Evolutionary conservation across 2,797 vertebrate species (phyloP).

Genomic region (Sebastes melanostomus): DNA sequence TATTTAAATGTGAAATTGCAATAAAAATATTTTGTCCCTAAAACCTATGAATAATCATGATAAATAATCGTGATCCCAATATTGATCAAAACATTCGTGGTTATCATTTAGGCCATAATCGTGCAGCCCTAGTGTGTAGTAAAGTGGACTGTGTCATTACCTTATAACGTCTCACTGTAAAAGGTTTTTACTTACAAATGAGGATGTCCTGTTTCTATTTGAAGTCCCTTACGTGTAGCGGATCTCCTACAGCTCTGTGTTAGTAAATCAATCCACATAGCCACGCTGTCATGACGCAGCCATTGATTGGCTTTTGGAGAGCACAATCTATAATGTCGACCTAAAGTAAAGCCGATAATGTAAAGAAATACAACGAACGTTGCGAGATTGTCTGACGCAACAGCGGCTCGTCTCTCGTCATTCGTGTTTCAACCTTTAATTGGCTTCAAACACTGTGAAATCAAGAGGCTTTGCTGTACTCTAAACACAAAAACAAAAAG

Average conservation of each 20-base stretch:
- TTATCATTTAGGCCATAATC: too few species aligned
- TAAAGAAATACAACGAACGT: not conserved
- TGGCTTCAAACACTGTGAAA: not conserved
- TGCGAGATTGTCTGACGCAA: not conserved
- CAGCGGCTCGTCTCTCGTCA: not conserved
- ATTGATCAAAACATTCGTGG: too few species aligned
- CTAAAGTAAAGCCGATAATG: not conserved
- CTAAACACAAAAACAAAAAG: not conserved
- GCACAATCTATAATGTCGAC: not conserved
- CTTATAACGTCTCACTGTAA: too few species aligned
- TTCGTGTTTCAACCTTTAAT: not conserved
- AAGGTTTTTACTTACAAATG: too few species aligned
- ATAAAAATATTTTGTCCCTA: too few species aligned
- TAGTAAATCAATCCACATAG: not conserved
- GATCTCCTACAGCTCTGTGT: not conserved
- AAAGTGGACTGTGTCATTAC: too few species aligned
- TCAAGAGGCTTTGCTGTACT: not conserved
- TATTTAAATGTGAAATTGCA: too few species aligned
- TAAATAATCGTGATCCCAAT: too few species aligned
- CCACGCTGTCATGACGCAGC: not conserved
- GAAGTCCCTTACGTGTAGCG: not conserved
- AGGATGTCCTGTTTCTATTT: not conserved
- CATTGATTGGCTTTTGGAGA: not conserved
- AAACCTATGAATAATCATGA: too few species aligned
- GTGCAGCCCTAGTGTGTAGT: too few species aligned